Evolutionary conservation across 2,888 invertebrate genomes (phyloP).

Genomic region (Hyppa rectilinea): DNA sequence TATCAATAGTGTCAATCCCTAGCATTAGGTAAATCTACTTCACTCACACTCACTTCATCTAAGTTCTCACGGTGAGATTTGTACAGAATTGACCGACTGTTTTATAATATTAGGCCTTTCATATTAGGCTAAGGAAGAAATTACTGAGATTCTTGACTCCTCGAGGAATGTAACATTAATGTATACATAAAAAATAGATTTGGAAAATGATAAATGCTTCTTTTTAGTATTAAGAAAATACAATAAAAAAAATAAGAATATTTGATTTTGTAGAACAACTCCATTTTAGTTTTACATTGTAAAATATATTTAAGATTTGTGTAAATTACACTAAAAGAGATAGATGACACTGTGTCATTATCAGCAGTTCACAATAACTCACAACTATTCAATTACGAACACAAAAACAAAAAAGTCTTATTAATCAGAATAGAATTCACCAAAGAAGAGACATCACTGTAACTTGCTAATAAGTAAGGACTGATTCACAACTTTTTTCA

Average conservation of each 20-base stretch:
- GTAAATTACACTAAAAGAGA: too few relatives aligned
- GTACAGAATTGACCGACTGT: too few relatives aligned
- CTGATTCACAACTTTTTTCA: too few relatives aligned
- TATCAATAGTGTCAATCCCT: too few relatives aligned
- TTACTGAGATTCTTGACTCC: constrained; percentile 23
- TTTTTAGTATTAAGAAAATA: neutral
- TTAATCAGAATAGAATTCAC: constrained; percentile 19
- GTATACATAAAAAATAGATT: too few relatives aligned
- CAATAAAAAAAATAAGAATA: neutral
- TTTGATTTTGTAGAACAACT: too few relatives aligned
- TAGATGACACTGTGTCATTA: neutral
- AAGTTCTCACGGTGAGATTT: too few relatives aligned
- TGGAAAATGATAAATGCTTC: too few relatives aligned
- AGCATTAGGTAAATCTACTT: too few relatives aligned
- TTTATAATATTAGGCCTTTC: constrained; percentile 29
- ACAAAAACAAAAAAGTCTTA: neutral
- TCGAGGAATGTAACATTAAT: constrained; percentile 14
- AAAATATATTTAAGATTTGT: too few relatives aligned
- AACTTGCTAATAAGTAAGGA: constrained; percentile 29
- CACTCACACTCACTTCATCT: too few relatives aligned
- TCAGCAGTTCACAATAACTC: constrained; percentile 6
- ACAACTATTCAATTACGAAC: constrained; percentile 1
- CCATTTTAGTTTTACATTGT: too few relatives aligned
- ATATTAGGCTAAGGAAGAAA: neutral
- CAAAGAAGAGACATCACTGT: constrained; percentile 3